These are phyloP conservation scores for Myocastor coypus DNA, from an alignment of 2,113 vertebrate genomes.

Conservation along the genomic window DNA sequence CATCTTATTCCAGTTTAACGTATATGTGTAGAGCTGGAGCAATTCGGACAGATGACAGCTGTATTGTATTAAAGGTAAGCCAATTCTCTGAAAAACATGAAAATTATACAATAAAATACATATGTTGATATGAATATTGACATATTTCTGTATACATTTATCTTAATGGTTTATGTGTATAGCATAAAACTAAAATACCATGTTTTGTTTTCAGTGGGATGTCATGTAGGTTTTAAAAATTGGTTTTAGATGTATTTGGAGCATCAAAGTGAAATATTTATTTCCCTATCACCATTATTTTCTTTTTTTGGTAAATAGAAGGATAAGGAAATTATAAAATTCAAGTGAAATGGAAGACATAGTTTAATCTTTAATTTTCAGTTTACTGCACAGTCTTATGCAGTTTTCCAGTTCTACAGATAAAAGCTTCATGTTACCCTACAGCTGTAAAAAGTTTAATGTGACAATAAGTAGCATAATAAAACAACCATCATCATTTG, in stretches of 20 bases:
- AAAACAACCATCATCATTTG: neutral
- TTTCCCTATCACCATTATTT: conserved; percentile 30
- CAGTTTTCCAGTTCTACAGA: conserved; percentile 16
- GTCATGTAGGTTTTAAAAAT: conserved; percentile 28
- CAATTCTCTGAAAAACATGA: conserved; percentile 15
- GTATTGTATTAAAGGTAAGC: conserved; percentile 95
- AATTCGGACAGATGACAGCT: conserved; percentile 95
- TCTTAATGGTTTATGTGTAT: neutral
- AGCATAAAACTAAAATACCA: conserved; percentile 27
- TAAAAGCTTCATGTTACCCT: neutral
- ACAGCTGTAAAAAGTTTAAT: neutral
- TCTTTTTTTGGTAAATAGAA: conserved; percentile 30
- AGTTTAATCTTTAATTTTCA: conserved; percentile 53
- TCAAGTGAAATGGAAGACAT: conserved; percentile 53
- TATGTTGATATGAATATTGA: neutral
- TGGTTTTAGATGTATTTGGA: conserved; percentile 49
- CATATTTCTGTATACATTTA: conserved; percentile 47
- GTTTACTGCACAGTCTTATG: conserved; percentile 39
- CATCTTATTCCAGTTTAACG: conserved; percentile 93
- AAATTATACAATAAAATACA: neutral
- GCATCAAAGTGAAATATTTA: conserved; percentile 53
- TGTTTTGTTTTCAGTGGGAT: conserved; percentile 35
- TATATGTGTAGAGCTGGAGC: conserved; percentile 99
- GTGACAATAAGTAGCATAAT: conserved; percentile 40
- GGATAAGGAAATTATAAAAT: conserved; percentile 8